Percentiles rank a stretch among this genome's conserved stretches.
Conservation (phyloP, 2,113 vertebrate genomes). For the Polypterus bichir region DNA sequence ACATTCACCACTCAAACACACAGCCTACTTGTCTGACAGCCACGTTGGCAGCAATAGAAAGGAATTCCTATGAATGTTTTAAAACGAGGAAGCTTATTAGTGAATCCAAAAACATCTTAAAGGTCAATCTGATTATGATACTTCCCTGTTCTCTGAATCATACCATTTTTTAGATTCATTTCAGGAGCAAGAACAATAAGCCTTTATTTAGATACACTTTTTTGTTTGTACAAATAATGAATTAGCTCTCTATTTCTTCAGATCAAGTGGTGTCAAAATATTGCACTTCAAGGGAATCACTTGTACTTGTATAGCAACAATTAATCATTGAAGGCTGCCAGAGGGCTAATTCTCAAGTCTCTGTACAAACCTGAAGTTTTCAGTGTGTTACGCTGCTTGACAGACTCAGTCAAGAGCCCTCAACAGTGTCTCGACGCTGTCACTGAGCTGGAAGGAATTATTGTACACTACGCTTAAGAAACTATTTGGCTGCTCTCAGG, state of each 20-base stretch:
- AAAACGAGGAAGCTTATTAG: constrained; percentile 14
- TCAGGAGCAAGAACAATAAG: constrained; percentile 4
- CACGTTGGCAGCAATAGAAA: background rate
- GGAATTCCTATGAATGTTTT: too few relatives aligned
- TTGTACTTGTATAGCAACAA: constrained; percentile 45
- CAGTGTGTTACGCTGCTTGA: background rate
- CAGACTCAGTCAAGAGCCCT: background rate
- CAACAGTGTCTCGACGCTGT: background rate
- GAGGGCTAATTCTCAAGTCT: constrained; percentile 33
- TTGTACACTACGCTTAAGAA: background rate
- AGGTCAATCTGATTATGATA: constrained; percentile 23
- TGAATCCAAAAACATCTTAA: constrained; percentile 18
- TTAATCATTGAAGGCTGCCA: constrained; percentile 48
- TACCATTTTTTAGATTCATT: constrained; percentile 34
- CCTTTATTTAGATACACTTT: constrained; percentile 10
- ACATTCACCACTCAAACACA: constrained; percentile 3
- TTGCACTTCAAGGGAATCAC: constrained; percentile 48
- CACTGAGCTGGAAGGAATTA: background rate
- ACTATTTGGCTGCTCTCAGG: background rate
- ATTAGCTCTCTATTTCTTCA: constrained; percentile 27
- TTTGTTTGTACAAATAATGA: constrained; percentile 41
- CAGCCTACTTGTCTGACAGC: constrained; percentile 27
- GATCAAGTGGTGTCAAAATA: constrained; percentile 58
- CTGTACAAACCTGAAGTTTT: constrained; percentile 33
- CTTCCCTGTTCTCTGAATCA: constrained; percentile 31